A percentile compares a stretch with the other conserved stretches of the same genome.
Evolutionary conservation across 2,113 vertebrate species (phyloP).

Genomic region (Scophthalmus maximus): DNA sequence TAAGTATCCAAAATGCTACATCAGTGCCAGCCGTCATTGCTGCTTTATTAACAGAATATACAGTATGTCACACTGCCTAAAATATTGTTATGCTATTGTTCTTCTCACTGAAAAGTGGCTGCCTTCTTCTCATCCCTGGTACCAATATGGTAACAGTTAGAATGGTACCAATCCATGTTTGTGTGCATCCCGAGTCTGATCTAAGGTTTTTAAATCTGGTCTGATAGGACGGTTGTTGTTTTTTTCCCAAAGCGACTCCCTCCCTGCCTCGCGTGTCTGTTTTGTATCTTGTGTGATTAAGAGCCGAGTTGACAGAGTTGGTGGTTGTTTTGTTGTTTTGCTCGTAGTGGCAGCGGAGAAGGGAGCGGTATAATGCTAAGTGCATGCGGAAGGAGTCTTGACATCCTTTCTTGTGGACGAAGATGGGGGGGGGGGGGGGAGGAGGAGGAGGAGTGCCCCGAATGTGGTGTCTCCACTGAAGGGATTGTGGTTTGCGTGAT

Average conservation of each 20-base stretch:
- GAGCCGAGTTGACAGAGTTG: constrained; percentile 61
- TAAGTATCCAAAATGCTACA: neutral
- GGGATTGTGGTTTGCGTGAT: constrained; percentile 72
- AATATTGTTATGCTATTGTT: no score
- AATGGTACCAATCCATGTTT: constrained; percentile 7
- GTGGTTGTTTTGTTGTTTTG: constrained; percentile 78
- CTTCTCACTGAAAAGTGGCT: no score
- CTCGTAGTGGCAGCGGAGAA: constrained; percentile 63
- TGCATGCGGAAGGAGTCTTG: constrained; percentile 62
- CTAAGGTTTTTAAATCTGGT: constrained; percentile 37
- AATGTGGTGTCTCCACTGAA: constrained; percentile 66
- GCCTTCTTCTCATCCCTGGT: constrained; percentile 1
- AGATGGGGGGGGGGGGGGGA: constrained; percentile 51
- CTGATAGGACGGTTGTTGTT: constrained; percentile 40
- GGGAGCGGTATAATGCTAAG: constrained; percentile 60
- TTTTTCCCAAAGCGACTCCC: constrained; percentile 10
- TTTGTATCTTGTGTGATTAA: constrained; percentile 69
- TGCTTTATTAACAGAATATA: neutral
- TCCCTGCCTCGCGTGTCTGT: constrained; percentile 50
- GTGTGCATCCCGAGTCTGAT: constrained; percentile 23
- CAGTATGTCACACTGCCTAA: no score
- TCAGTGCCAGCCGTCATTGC: neutral
- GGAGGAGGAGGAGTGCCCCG: constrained; percentile 43
- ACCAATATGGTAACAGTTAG: constrained; percentile 26
- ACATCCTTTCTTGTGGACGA: constrained; percentile 72